Conservation (phyloP, 2,113 vertebrate genomes). For the Salvator merianae region DNA sequence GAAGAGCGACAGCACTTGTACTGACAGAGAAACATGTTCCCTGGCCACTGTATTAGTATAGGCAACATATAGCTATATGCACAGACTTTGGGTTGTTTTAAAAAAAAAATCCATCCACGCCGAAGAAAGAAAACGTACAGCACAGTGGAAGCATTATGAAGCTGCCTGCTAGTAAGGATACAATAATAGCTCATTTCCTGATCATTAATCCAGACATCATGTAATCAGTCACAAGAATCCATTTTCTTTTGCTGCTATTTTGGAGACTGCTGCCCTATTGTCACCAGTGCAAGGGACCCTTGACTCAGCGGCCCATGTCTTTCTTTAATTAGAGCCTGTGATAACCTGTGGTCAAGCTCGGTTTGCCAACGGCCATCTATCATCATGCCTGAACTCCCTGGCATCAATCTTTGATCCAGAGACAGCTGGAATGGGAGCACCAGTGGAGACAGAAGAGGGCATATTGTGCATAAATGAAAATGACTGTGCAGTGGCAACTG, state of each 20-base stretch:
- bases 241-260: constrained; percentile 70
- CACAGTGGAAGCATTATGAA: constrained; percentile 59
- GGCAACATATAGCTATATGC: background rate
- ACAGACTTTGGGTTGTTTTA: constrained; percentile 19
- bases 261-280: constrained; percentile 74
- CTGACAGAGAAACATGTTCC: background rate
- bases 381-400: constrained; percentile 67
- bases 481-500: constrained; percentile 64
- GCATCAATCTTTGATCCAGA: constrained; percentile 80
- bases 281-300: constrained; percentile 74
- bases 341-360: constrained; percentile 73
- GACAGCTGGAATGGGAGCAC: constrained; percentile 68
- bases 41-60: background rate
- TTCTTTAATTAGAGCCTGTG: constrained; percentile 79
- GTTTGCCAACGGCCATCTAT: constrained; percentile 79
- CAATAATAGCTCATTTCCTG: constrained; percentile 78
- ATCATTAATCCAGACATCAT: constrained; percentile 76
- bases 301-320: constrained; percentile 65
- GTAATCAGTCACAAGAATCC: constrained; percentile 76
- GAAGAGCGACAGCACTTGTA: no score
- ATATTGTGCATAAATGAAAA: constrained; percentile 70
- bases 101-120: constrained; percentile 48
- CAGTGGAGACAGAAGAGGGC: constrained; percentile 68
- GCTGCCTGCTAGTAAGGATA: constrained; percentile 65
- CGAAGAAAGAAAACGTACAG: constrained; percentile 56